Conservation (phyloP, 1,140 invertebrate genomes). For the Drosophila ambigua region DNA sequence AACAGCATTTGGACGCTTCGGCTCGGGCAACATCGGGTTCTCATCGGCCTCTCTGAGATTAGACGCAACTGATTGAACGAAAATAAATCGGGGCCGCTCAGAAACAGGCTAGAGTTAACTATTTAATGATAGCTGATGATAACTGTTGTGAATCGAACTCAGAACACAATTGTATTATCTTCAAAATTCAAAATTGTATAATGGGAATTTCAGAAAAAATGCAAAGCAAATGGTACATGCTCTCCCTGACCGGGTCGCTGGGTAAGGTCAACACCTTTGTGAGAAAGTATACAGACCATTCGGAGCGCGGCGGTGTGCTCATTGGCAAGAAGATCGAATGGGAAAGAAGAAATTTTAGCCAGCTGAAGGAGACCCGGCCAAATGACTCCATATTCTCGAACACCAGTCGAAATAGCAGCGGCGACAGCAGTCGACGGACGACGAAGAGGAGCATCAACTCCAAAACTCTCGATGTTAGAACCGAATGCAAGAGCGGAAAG, state of each 20-base stretch:
- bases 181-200: conserved; percentile 27
- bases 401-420: too few relatives aligned
- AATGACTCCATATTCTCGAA: too few relatives aligned
- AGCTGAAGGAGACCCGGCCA: too few relatives aligned
- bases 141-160: too few relatives aligned
- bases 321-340: not conserved
- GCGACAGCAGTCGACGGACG: too few relatives aligned
- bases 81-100: not conserved
- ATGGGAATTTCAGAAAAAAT: not conserved
- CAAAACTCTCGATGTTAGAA: not conserved
- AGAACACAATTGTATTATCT: not conserved
- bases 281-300: conserved; percentile 12
- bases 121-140: not conserved
- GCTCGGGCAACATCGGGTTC: not conserved
- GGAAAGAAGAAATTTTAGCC: too few relatives aligned
- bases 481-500: not conserved
- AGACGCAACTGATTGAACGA: not conserved
- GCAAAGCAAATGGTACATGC: conserved; percentile 18
- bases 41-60: conserved; percentile 5
- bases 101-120: not conserved
- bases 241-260: conserved; percentile 17
- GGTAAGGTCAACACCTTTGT: conserved; percentile 6
- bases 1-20: not conserved
- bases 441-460: not conserved
- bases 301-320: not conserved